Base-by-base conservation (phyloP, 1,140 invertebrate species). In the Bombus turneri region DNA sequence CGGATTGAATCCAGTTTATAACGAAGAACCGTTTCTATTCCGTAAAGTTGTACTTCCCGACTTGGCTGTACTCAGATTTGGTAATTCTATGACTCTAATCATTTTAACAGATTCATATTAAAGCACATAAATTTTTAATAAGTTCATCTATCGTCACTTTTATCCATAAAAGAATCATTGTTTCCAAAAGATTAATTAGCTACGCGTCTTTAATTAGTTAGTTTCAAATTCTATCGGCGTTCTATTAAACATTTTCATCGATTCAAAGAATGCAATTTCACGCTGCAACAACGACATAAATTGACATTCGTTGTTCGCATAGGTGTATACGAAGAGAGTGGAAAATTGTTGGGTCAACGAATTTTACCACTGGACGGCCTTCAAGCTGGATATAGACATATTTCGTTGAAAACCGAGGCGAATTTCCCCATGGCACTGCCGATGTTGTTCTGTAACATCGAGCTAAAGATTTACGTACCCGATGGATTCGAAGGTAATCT, bases 381-480 rank as follows among this genome's bases (percentile, higher is more conserved):
- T 64, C 99, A 99, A 95, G 98, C 98, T 5, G 99, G 99, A 31
- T 99, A 99, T 95, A 96, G 99, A 3, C 99, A 99, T 94, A 99
- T 99, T 87, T 99, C 99, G 1, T 96, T 99, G 13, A 96, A 99
- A 88, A 99, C 99, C 2, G 99, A 99, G 95, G 99, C 99, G 59
- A 99, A 99, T 95, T 99, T 99, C 94, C 99, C 99, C 28, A 98
- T 99, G 97, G 99, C 99, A 5, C 95, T 99, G 88, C 99, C 99
- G n/a, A 99, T 99, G 97, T 95, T 99, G 81, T 99, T 99, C 95
- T 99, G 99, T 94, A 98, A 99, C 94, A 99, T 99, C 92, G 99
- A 99, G 95, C 96, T 99, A 72, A 99, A 99, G 95, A 99, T 99
- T 93, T 99, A 99, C 95, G 99, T 99, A 77, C 99, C 99, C 69